A percentile compares a stretch with the other conserved stretches of the same genome.
Conservation (phyloP, 2,888 invertebrate species). For the Patella ulyssiponensis region DNA sequence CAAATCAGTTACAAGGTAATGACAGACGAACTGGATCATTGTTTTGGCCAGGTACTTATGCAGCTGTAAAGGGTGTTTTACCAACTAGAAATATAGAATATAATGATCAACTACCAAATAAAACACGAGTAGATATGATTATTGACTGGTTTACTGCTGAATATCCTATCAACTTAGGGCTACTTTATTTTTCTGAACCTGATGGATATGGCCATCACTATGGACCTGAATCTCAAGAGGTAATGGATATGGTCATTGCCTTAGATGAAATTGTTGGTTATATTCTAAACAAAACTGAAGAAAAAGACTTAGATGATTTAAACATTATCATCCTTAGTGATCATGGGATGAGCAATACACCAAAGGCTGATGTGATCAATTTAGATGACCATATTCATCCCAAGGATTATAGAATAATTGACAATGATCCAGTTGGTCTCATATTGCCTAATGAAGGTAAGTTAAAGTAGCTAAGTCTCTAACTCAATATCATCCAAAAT, state of each 20-base stretch:
- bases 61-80: slow-evolving; percentile 60
- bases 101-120: slow-evolving; percentile 46
- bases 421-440: slow-evolving; percentile 77
- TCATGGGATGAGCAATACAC: slow-evolving; percentile 80
- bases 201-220: slow-evolving; percentile 78
- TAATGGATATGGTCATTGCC: slow-evolving; percentile 75
- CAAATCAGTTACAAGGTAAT: slow-evolving; percentile 75
- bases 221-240: slow-evolving; percentile 72
- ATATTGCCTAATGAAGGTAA: slow-evolving; percentile 76
- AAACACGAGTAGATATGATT: slow-evolving; percentile 55
- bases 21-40: slow-evolving; percentile 78
- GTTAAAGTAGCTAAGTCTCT: too few species aligned
- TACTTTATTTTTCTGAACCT: slow-evolving; percentile 82
- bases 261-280: slow-evolving; percentile 73
- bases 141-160: slow-evolving; percentile 64
- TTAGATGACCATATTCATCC: slow-evolving; percentile 52
- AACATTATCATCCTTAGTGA: slow-evolving; percentile 82
- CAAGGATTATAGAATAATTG: slow-evolving; percentile 68
- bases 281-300: slow-evolving; percentile 74
- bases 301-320: slow-evolving; percentile 75
- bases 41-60: slow-evolving; percentile 82
- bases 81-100: slow-evolving; percentile 39
- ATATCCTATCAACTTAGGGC: slow-evolving; percentile 80
- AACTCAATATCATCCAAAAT: too few species aligned
- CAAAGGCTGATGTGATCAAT: slow-evolving; percentile 49